phyloP scores from a whole-genome alignment of 2,888 invertebrate genomes.

The Cryptus viduatorius region DNA sequence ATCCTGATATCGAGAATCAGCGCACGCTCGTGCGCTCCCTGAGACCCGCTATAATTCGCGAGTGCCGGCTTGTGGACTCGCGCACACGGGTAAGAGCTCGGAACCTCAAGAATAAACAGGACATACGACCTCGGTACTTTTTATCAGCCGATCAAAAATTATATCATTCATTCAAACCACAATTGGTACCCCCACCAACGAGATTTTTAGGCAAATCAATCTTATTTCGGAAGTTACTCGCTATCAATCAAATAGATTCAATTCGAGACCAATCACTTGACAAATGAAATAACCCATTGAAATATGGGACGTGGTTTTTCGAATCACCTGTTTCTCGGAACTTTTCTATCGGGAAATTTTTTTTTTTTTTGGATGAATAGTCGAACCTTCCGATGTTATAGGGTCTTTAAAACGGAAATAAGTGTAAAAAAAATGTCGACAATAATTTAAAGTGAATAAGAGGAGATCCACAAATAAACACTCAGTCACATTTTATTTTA shows the following conservation, averaged over 20 bases:
- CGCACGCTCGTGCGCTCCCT: conserved; percentile 52
- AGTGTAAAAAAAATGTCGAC: too few relatives aligned
- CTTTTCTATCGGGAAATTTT: too few relatives aligned
- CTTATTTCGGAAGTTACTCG: neutral
- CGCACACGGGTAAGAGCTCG: conserved; percentile 35
- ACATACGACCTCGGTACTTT: conserved; percentile 29
- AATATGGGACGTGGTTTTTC: too few relatives aligned
- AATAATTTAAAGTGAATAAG: neutral
- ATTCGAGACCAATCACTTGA: neutral
- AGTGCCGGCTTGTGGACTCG: conserved; percentile 10
- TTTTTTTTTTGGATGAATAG: too few relatives aligned
- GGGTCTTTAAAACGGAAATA: too few relatives aligned
- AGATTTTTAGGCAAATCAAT: neutral
- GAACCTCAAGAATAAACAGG: conserved; percentile 4
- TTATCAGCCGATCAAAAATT: neutral
- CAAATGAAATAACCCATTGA: neutral
- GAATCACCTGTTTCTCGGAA: too few relatives aligned
- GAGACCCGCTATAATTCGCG: conserved; percentile 43
- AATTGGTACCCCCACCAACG: neutral
- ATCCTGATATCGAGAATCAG: conserved; percentile 65
- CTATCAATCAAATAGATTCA: neutral
- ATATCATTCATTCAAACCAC: conserved; percentile 10
- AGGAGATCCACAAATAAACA: neutral
- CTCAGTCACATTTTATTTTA: neutral
- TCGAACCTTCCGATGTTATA: too few relatives aligned